These are phyloP conservation scores for Heliconius hortense DNA, from an alignment of 2,888 invertebrate genomes.

Conservation along the genomic window DNA sequence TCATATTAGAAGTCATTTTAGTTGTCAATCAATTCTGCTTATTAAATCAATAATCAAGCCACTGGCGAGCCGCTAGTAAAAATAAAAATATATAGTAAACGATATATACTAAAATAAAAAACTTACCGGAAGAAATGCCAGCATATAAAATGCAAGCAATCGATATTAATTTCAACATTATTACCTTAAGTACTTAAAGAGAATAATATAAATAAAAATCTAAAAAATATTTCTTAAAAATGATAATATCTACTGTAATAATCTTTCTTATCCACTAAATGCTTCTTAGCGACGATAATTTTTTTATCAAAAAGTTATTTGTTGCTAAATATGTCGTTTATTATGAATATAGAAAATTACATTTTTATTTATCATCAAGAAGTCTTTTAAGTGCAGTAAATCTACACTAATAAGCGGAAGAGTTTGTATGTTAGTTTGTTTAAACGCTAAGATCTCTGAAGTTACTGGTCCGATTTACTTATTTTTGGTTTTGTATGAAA, in stretches of 20 bases:
- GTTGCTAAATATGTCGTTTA: not conserved
- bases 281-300: not conserved
- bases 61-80: too few relatives aligned
- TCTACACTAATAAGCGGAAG: too few relatives aligned
- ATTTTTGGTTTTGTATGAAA: too few relatives aligned
- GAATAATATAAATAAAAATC: constrained; percentile 1
- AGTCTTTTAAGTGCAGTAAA: too few relatives aligned
- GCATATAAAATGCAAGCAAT: constrained; percentile 25
- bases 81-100: not conserved
- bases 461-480: too few relatives aligned
- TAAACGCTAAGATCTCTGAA: too few relatives aligned
- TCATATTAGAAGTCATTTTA: too few relatives aligned
- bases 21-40: too few relatives aligned
- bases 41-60: too few relatives aligned
- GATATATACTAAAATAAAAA: not conserved
- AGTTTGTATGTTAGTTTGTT: too few relatives aligned
- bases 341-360: not conserved
- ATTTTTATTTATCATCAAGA: not conserved
- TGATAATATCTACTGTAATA: constrained; percentile 3
- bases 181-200: not conserved
- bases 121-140: constrained; percentile 30
- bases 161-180: constrained; percentile 22
- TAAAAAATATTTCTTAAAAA: not conserved
- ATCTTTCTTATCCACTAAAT: not conserved
- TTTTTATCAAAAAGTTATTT: not conserved